Evolutionary conservation across 2,113 vertebrate species (phyloP).

Genomic region (Proterorhinus semilunaris): DNA sequence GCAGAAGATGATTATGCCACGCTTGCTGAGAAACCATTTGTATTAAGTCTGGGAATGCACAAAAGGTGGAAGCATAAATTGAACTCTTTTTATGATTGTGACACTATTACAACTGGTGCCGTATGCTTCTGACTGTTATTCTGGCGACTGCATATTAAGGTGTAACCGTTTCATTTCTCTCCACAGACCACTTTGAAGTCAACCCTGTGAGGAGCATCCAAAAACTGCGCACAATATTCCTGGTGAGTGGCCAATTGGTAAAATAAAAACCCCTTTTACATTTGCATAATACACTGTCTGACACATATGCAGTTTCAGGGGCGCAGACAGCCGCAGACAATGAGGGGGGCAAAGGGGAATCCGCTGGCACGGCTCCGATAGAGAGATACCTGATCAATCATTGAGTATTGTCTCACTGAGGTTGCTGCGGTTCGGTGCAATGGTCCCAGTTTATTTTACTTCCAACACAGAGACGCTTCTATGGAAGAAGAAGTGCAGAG

Average conservation of each 20-base stretch:
- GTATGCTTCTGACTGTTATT: conserved; percentile 40
- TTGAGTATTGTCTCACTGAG: conserved; percentile 11
- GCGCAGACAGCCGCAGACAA: conserved; percentile 6
- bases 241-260: conserved; percentile 61
- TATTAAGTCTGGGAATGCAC: conserved; percentile 42
- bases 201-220: conserved; percentile 50
- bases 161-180: conserved; percentile 63
- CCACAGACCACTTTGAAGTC: conserved; percentile 65
- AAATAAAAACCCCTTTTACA: conserved; percentile 51
- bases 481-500: too few relatives aligned
- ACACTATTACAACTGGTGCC: conserved; percentile 45
- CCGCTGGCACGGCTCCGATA: conserved; percentile 12
- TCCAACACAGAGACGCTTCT: background rate
- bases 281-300: conserved; percentile 46
- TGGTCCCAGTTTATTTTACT: background rate
- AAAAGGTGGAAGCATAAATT: conserved; percentile 52
- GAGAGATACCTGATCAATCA: conserved; percentile 20
- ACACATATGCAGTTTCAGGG: conserved; percentile 12
- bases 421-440: conserved; percentile 30
- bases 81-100: conserved; percentile 53
- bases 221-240: conserved; percentile 37
- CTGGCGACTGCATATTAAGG: conserved; percentile 52
- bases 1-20: conserved; percentile 31
- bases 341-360: background rate
- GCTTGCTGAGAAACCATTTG: conserved; percentile 39